Conservation (phyloP, 2,888 invertebrate species). For the Lepidonotus clava region DNA sequence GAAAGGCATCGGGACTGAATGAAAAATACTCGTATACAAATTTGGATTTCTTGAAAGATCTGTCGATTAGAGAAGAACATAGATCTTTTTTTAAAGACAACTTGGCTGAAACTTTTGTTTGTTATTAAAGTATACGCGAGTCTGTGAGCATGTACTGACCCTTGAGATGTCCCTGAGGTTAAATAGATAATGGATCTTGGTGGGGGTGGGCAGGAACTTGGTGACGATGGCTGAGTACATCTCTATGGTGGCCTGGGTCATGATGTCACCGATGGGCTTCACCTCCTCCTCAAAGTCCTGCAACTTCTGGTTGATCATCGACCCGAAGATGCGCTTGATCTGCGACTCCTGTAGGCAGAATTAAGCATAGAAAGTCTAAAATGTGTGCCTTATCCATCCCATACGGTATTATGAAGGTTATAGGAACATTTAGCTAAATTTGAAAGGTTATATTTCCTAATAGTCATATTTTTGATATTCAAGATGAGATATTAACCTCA, state of each 20-base stretch:
- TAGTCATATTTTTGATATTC: no score
- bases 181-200: conserved; percentile 81
- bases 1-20: no score
- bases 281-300: conserved; percentile 88
- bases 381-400: background rate
- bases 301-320: conserved; percentile 90
- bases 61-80: no score
- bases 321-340: conserved; percentile 86
- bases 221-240: conserved; percentile 78
- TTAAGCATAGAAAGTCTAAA: background rate
- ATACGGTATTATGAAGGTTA: background rate
- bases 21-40: no score
- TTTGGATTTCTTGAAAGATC: no score
- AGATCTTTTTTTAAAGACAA: no score
- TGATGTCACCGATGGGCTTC: conserved; percentile 82
- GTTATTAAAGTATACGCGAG: no score
- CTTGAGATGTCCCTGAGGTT: conserved; percentile 88
- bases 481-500: no score
- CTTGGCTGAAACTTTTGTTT: no score
- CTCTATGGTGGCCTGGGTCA: conserved; percentile 81
- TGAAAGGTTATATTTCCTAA: background rate
- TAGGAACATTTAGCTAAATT: background rate
- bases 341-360: conserved; percentile 80
- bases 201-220: conserved; percentile 80
- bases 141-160: conserved; percentile 82